A percentile compares a stretch with the other conserved stretches of the same genome.
Evolutionary conservation across 2,113 vertebrate species (phyloP).

Genomic region (Chionomys nivalis): DNA sequence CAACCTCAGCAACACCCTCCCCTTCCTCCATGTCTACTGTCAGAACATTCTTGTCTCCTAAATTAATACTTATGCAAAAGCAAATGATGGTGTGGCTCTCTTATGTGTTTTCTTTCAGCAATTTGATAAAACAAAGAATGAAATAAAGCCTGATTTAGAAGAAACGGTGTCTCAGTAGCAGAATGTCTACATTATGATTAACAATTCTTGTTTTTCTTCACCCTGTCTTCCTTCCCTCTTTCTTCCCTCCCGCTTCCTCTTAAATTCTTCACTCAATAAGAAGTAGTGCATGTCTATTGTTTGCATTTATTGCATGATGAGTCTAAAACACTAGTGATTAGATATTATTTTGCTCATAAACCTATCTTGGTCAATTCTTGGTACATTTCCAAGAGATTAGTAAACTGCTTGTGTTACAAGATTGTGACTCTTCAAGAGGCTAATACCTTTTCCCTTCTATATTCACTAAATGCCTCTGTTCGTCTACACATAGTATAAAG

Average conservation of each 20-base stretch:
- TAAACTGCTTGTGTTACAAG: constrained; percentile 28
- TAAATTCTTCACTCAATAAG: background rate
- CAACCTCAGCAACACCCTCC: background rate
- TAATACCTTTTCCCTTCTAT: background rate
- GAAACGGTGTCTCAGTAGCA: background rate
- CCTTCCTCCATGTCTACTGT: accelerated
- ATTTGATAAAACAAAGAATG: background rate
- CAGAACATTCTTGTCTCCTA: background rate
- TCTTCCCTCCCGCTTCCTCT: background rate
- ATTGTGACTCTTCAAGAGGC: background rate
- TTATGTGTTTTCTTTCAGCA: background rate
- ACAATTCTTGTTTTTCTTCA: background rate
- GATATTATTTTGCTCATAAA: background rate
- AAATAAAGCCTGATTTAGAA: background rate
- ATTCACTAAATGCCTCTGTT: constrained; percentile 1
- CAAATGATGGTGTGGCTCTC: background rate
- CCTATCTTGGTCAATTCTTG: background rate
- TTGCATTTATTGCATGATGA: background rate
- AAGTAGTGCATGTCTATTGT: background rate
- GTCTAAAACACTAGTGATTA: background rate
- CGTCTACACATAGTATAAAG: background rate
- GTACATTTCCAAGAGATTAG: background rate
- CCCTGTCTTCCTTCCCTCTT: accelerated
- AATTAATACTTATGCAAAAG: background rate
- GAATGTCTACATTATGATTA: background rate